phyloP scores from a whole-genome alignment of 2,888 invertebrate species.

The Spodoptera picta region DNA sequence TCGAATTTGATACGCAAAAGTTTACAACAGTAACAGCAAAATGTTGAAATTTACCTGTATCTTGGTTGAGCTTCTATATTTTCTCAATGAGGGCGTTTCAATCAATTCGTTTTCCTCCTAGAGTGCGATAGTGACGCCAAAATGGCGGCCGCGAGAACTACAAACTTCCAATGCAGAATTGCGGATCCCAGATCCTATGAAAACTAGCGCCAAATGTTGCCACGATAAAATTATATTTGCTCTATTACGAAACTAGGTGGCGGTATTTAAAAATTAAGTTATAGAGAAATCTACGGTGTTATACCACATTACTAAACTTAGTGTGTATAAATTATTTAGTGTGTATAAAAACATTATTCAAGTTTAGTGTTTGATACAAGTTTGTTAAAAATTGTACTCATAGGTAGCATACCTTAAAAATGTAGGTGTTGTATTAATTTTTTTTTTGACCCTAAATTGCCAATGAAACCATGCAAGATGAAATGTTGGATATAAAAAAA shows the following conservation, averaged over 20 bases:
- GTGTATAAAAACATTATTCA: too few relatives aligned
- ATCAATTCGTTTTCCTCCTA: slow-evolving; percentile 68
- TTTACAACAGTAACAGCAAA: slow-evolving; percentile 21
- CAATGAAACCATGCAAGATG: too few relatives aligned
- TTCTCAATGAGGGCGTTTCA: slow-evolving; percentile 83
- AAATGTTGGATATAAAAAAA: too few relatives aligned
- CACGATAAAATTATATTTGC: slow-evolving; percentile 29
- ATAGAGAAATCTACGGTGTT: too few relatives aligned
- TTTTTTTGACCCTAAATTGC: too few relatives aligned
- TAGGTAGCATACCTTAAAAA: too few relatives aligned
- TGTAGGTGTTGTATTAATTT: too few relatives aligned
- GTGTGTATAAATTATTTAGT: too few relatives aligned
- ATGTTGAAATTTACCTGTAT: slow-evolving; percentile 54
- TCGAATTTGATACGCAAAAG: slow-evolving; percentile 3
- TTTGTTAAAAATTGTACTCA: too few relatives aligned
- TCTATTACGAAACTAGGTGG: slow-evolving; percentile 30
- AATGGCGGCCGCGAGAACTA: slow-evolving; percentile 74
- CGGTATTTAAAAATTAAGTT: slow-evolving; percentile 6
- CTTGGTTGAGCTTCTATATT: slow-evolving; percentile 70
- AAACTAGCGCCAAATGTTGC: slow-evolving; percentile 32
- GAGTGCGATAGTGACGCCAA: slow-evolving; percentile 80
- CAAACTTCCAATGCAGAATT: slow-evolving; percentile 30
- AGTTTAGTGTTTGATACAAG: too few relatives aligned
- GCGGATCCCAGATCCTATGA: slow-evolving; percentile 5
- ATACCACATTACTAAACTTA: too few relatives aligned